Percentiles rank a stretch among this genome's conserved stretches.
Conservation (phyloP, 1,140 invertebrate genomes). For the Glossosoma conforme region DNA sequence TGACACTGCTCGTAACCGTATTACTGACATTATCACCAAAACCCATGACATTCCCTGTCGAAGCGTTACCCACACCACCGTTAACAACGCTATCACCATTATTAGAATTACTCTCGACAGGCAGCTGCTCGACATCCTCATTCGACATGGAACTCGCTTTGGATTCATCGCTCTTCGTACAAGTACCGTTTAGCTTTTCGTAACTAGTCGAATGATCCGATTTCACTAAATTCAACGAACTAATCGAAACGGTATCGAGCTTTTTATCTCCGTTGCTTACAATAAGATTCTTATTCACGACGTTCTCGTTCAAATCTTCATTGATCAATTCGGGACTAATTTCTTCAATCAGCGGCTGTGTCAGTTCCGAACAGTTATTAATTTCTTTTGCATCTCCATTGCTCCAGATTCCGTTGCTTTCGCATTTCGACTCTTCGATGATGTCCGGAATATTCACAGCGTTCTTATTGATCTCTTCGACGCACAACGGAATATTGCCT, state of each 20-base stretch:
- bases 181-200: conserved; percentile 26
- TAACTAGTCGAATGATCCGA: conserved; percentile 27
- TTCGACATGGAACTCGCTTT: conserved; percentile 27
- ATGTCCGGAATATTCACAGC: no score
- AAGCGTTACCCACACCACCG: no score
- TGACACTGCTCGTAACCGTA: conserved; percentile 28
- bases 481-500: no score
- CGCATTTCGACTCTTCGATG: no score
- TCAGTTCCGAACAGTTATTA: no score
- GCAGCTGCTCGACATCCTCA: conserved; percentile 20
- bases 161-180: conserved; percentile 25
- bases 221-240: conserved; percentile 17
- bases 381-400: no score
- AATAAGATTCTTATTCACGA: conserved; percentile 8
- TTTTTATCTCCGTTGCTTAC: conserved; percentile 12
- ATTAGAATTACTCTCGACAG: conserved; percentile 15
- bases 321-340: conserved; percentile 21
- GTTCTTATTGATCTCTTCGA: neutral
- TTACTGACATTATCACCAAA: conserved; percentile 18
- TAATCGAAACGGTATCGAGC: conserved; percentile 15
- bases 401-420: no score
- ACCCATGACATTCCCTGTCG: no score
- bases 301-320: conserved; percentile 15
- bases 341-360: conserved; percentile 7
- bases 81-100: no score